Percentiles rank a stretch among this genome's conserved stretches.
These are phyloP conservation scores for Sylvilagus bachmani DNA, from an alignment of 2,113 vertebrate species.

Conservation along the genomic window DNA sequence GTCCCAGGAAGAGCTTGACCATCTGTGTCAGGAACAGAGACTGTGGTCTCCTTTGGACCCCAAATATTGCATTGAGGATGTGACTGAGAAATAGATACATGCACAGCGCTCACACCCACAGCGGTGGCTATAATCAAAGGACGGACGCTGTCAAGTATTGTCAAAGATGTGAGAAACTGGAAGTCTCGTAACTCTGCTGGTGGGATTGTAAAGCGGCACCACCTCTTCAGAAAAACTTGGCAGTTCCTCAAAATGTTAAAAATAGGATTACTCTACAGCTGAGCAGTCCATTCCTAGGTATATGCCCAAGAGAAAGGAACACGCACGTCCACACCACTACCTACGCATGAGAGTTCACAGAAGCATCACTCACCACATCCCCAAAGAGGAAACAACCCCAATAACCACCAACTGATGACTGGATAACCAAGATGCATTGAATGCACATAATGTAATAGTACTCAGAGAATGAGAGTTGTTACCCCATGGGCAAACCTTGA, in stretches of 20 bases:
- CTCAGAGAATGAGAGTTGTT: background rate
- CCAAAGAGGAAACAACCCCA: background rate
- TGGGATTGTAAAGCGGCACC: background rate
- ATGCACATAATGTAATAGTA: background rate
- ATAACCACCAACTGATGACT: background rate
- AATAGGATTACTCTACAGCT: background rate
- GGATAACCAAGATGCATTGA: background rate
- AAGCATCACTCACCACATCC: background rate
- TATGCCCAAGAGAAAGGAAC: background rate
- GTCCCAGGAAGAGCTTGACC: slow-evolving; percentile 74
- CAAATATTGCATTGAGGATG: slow-evolving; percentile 76
- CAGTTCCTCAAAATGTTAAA: background rate
- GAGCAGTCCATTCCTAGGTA: background rate
- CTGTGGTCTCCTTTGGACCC: slow-evolving; percentile 66
- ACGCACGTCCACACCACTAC: background rate
- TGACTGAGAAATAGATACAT: slow-evolving; percentile 72
- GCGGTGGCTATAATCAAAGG: background rate
- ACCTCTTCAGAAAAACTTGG: background rate
- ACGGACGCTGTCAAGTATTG: background rate
- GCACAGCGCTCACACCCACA: background rate
- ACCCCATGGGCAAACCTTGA: background rate
- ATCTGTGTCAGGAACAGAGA: slow-evolving; percentile 62
- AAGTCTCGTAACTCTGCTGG: background rate
- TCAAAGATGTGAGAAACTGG: background rate
- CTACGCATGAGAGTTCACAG: background rate